Conservation (phyloP, 1,140 invertebrate species). For the Sminthurinus signatus region DNA sequence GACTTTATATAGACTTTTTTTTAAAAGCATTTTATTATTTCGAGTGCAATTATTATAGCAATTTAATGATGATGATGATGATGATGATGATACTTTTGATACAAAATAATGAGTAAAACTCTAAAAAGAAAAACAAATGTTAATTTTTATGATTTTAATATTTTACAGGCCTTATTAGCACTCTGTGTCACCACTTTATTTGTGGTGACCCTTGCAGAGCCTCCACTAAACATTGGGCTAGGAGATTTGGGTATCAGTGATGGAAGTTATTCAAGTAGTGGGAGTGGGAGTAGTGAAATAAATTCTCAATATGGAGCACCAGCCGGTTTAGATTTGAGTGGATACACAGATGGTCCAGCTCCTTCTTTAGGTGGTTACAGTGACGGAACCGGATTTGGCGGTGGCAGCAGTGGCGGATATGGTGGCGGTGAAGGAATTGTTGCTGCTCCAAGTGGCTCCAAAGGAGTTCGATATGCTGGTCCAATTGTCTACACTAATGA, state of each 20-base stretch:
- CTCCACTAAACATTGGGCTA: conserved; percentile 14
- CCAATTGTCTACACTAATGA: conserved; percentile 49
- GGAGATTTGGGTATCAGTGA: not conserved
- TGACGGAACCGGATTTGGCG: not conserved
- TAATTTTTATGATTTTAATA: no score
- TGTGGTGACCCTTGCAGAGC: conserved; percentile 23
- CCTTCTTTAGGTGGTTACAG: not conserved
- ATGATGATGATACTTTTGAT: no score
- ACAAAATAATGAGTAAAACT: no score
- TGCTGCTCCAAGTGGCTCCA: conserved; percentile 10
- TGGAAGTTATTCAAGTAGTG: not conserved
- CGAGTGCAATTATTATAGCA: no score
- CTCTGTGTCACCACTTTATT: conserved; percentile 20
- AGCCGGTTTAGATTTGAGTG: not conserved
- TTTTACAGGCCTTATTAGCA: conserved; percentile 16
- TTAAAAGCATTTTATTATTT: no score
- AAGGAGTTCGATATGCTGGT: conserved; percentile 46
- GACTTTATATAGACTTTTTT: no score
- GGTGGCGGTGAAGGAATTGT: not conserved
- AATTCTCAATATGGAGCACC: conserved; percentile 5
- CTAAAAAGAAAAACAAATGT: no score
- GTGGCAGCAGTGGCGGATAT: not conserved
- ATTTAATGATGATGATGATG: no score
- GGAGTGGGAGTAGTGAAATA: not conserved
- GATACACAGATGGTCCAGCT: not conserved